phyloP scores from a whole-genome alignment of 2,888 invertebrate genomes.

The Hemithea aestivaria region DNA sequence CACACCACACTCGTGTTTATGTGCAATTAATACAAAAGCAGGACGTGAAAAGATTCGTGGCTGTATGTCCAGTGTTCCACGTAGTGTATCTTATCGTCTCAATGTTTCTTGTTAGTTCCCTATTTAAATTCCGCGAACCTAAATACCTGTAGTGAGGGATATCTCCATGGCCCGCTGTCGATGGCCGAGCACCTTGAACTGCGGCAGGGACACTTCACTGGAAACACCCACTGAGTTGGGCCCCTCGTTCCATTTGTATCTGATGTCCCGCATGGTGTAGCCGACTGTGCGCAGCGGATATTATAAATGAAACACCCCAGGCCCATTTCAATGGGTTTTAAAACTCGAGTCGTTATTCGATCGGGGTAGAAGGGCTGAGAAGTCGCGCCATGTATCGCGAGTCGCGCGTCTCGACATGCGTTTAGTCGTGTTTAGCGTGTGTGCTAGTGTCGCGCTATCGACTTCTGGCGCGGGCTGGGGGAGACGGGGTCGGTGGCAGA shows the following conservation, averaged over 20 bases:
- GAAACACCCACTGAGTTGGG: slow-evolving; percentile 97
- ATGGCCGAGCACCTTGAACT: slow-evolving; percentile 98
- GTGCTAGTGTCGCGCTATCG: slow-evolving; percentile 70
- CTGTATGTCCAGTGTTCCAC: slow-evolving; percentile 72
- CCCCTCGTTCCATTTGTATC: slow-evolving; percentile 98
- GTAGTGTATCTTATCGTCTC: slow-evolving; percentile 41
- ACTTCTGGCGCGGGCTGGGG: slow-evolving; percentile 71
- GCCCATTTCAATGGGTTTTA: slow-evolving; percentile 79
- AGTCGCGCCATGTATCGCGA: slow-evolving; percentile 64
- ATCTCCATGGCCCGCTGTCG: slow-evolving; percentile 97
- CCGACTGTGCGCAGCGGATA: slow-evolving; percentile 88
- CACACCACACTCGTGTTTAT: slow-evolving; percentile 69
- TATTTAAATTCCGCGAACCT: slow-evolving; percentile 43
- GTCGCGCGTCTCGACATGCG: slow-evolving; percentile 68
- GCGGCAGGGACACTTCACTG: slow-evolving; percentile 97
- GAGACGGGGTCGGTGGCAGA: slow-evolving; percentile 72
- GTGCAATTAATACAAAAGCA: slow-evolving; percentile 77
- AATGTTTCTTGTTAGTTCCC: too few species aligned
- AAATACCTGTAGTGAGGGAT: slow-evolving; percentile 96
- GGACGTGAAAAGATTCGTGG: slow-evolving; percentile 75
- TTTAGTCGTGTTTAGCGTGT: slow-evolving; percentile 68
- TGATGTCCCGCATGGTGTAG: slow-evolving; percentile 98
- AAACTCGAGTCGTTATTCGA: slow-evolving; percentile 68
- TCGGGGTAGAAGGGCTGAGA: slow-evolving; percentile 63
- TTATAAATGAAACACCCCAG: slow-evolving; percentile 75